These are phyloP conservation scores for Theonella swinhoei DNA, from an alignment of 37 sponge, comb jelly and placozoan species.

Conservation along the genomic window DNA sequence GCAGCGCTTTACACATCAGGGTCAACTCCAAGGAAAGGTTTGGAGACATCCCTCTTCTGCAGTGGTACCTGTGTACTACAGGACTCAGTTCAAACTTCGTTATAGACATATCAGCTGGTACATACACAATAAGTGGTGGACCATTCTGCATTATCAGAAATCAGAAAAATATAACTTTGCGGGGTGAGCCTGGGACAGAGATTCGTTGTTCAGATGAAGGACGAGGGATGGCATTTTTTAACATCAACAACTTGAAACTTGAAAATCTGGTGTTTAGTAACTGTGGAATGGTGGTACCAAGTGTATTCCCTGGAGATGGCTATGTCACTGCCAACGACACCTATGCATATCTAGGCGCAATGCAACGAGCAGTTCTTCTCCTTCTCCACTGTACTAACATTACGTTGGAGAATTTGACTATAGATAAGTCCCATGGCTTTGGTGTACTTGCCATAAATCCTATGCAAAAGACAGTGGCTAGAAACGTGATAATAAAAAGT, in stretches of 20 bases:
- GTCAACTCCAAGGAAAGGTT: too few species aligned
- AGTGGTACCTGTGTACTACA: too few species aligned
- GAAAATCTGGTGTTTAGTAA: not conserved
- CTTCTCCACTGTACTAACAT: slow-evolving; percentile 3
- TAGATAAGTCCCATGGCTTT: slow-evolving; percentile 4
- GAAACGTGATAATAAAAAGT: not conserved
- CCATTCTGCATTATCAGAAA: slow-evolving; percentile 2
- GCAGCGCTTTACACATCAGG: too few species aligned
- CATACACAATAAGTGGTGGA: not conserved
- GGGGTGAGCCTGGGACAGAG: too few species aligned
- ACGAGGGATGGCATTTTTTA: slow-evolving; percentile 24
- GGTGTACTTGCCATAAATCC: slow-evolving; percentile 27
- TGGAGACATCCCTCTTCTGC: too few species aligned
- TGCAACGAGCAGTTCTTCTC: slow-evolving; percentile 21
- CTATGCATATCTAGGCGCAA: not conserved
- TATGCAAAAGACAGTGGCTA: not conserved
- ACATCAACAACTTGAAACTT: slow-evolving; percentile 15
- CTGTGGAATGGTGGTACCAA: slow-evolving; percentile 16
- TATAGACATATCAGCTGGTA: slow-evolving; percentile 3
- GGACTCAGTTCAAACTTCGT: slow-evolving; percentile 10
- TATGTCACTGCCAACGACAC: slow-evolving; percentile 24
- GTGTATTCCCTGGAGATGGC: not conserved
- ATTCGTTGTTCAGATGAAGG: too few species aligned
- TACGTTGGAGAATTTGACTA: not conserved
- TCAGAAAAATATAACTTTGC: slow-evolving; percentile 15